Evolutionary conservation across 2,888 invertebrate species (phyloP).

Genomic region (Laspeyria flexula): DNA sequence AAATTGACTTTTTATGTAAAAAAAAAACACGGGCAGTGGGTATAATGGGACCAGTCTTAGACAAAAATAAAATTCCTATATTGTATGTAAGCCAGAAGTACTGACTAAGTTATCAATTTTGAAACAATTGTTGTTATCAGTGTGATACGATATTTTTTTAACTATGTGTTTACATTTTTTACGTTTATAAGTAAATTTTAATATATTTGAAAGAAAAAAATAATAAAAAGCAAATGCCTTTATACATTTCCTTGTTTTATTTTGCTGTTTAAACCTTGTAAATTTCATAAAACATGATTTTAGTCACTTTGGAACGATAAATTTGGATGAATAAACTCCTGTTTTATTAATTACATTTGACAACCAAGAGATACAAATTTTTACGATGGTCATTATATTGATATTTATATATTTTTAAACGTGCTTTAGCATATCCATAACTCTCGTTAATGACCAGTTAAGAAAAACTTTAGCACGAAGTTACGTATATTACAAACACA

Average conservation of each 20-base stretch:
- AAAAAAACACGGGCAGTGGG: background rate
- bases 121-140: conserved; percentile 64
- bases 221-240: conserved; percentile 77
- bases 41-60: background rate
- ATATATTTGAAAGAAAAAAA: conserved; percentile 76
- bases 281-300: background rate
- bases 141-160: conserved; percentile 75
- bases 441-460: background rate
- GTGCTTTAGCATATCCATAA: background rate
- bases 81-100: conserved; percentile 35
- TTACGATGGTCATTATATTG: background rate
- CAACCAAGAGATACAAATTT: background rate
- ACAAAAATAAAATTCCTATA: background rate
- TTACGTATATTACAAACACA: conserved; percentile 1
- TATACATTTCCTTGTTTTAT: conserved; percentile 58
- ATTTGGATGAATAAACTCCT: too few relatives aligned
- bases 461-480: background rate
- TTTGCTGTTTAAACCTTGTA: conserved; percentile 20
- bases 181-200: conserved; percentile 76
- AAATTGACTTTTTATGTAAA: background rate
- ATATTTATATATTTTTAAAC: too few relatives aligned
- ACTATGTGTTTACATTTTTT: conserved; percentile 68
- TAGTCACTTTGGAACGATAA: too few relatives aligned
- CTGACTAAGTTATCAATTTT: conserved; percentile 46
- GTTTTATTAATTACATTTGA: background rate